Conservation (phyloP, 1,140 invertebrate genomes). For the Pteromalus puparum region DNA sequence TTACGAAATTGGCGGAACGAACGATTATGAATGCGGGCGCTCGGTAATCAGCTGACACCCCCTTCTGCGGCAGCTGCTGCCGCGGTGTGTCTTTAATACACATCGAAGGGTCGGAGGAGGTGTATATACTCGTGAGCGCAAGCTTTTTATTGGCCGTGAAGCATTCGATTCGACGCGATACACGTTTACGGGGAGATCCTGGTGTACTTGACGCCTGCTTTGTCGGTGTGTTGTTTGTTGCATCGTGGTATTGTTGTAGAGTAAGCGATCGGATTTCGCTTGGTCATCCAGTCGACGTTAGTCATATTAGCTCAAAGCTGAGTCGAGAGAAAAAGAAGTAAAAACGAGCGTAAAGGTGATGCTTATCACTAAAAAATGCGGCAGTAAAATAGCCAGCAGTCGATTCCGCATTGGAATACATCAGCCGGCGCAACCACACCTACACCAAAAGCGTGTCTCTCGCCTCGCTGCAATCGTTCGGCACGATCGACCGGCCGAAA, state of each 20-base stretch:
- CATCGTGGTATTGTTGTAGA: no score
- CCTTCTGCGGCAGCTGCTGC: background rate
- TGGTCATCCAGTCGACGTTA: background rate
- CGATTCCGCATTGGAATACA: conserved; percentile 16
- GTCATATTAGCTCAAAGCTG: background rate
- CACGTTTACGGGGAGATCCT: conserved; percentile 7
- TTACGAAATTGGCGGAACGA: conserved; percentile 38
- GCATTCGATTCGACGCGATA: background rate
- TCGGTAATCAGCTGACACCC: conserved; percentile 33
- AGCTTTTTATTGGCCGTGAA: conserved; percentile 39
- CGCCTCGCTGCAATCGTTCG: conserved; percentile 21
- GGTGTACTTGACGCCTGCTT: background rate
- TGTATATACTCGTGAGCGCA: no score
- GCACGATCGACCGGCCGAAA: conserved; percentile 34
- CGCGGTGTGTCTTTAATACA: background rate
- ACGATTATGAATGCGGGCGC: conserved; percentile 16
- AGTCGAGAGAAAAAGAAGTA: background rate
- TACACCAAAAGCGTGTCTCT: background rate
- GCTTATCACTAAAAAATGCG: background rate
- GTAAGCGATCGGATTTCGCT: background rate
- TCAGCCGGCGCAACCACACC: background rate
- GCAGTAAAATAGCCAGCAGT: background rate
- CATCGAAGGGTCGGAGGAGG: background rate
- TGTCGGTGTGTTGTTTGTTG: background rate
- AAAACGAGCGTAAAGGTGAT: background rate